Evolutionary conservation across 2,113 vertebrate genomes (phyloP).

Genomic region (Coturnix japonica): DNA sequence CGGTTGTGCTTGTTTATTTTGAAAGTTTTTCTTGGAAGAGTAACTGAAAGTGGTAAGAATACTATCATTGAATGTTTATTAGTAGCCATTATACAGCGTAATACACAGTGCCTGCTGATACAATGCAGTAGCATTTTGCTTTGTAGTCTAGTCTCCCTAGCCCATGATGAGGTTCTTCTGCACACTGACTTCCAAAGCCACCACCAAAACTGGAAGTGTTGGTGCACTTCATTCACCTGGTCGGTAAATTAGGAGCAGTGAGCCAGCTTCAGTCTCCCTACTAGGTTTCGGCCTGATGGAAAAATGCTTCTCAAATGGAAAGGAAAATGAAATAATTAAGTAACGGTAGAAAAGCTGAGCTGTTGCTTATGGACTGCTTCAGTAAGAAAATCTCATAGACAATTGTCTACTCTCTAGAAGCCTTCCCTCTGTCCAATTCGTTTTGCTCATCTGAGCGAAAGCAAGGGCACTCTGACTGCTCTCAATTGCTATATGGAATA

Average conservation of each 20-base stretch:
- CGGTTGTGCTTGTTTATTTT: neutral
- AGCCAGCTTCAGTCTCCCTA: neutral
- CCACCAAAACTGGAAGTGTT: neutral
- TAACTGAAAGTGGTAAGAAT: neutral
- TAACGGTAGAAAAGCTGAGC: neutral
- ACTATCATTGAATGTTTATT: neutral
- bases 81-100: too few species aligned
- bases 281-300: neutral
- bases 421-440: constrained; percentile 6
- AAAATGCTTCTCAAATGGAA: neutral
- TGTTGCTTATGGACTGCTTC: neutral
- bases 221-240: neutral
- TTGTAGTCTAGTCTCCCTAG: neutral
- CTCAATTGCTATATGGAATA: constrained; percentile 35
- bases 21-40: neutral
- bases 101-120: neutral
- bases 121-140: neutral
- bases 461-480: constrained; percentile 11
- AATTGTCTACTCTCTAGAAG: neutral
- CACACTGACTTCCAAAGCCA: neutral
- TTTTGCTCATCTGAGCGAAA: constrained; percentile 16
- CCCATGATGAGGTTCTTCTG: neutral
- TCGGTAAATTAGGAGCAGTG: neutral
- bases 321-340: constrained; percentile 4
- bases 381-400: neutral